Conservation (phyloP, 2,888 invertebrate genomes). For the Balanococcus diminutus region DNA sequence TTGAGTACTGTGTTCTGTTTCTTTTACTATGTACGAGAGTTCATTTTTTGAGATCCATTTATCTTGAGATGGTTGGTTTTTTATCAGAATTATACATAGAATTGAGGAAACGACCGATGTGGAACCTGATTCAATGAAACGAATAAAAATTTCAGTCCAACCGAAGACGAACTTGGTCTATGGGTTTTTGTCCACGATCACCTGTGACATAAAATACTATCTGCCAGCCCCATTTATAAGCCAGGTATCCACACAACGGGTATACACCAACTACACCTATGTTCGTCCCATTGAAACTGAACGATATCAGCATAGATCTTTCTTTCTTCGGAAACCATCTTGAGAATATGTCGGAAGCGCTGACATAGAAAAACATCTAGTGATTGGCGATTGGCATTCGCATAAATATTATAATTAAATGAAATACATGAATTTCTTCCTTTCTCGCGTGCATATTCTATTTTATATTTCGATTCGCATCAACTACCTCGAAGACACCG, state of each 20-base stretch:
- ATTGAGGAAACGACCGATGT: not conserved
- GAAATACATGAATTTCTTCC: not conserved
- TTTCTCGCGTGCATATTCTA: not conserved
- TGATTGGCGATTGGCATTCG: not conserved
- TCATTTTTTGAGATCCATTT: not conserved
- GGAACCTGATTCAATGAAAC: not conserved
- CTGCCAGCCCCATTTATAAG: not conserved
- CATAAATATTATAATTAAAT: not conserved
- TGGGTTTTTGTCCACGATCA: no score
- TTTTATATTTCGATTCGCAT: not conserved
- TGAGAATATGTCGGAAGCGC: not conserved
- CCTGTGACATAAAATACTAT: slow-evolving; percentile 17
- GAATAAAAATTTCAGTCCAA: not conserved
- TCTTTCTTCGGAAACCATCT: not conserved
- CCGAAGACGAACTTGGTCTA: no score
- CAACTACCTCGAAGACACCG: not conserved
- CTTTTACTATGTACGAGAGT: not conserved
- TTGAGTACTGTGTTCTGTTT: not conserved
- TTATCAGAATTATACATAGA: not conserved
- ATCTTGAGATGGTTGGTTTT: not conserved
- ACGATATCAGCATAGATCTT: not conserved
- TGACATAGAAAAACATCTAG: not conserved
- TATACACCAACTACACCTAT: not conserved
- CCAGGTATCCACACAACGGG: not conserved
- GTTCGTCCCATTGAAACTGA: not conserved